Conservation (phyloP, 2,888 invertebrate genomes). For the Tridacna gigas region DNA sequence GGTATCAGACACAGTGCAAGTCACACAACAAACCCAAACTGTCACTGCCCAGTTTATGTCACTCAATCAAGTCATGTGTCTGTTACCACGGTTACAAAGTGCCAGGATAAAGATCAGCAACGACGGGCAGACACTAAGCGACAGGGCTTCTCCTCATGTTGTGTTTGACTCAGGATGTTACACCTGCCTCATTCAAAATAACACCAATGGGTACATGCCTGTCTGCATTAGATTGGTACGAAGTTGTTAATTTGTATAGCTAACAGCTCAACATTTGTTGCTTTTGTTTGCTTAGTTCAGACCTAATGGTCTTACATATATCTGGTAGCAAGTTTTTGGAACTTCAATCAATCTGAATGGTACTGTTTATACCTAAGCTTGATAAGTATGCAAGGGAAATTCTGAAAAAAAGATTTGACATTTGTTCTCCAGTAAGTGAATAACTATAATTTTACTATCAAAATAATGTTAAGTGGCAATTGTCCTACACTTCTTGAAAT, state of each 20-base stretch:
- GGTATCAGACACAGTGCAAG: conserved; percentile 45
- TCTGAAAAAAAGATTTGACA: too few relatives aligned
- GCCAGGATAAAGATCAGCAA: conserved; percentile 71
- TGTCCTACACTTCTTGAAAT: too few relatives aligned
- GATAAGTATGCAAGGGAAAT: too few relatives aligned
- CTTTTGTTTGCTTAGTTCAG: too few relatives aligned
- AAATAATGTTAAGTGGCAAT: too few relatives aligned
- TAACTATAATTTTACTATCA: too few relatives aligned
- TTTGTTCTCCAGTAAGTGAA: too few relatives aligned
- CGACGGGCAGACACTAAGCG: conserved; percentile 62
- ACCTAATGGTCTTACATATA: too few relatives aligned
- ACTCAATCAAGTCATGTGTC: conserved; percentile 71
- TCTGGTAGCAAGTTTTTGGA: too few relatives aligned
- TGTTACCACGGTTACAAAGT: conserved; percentile 64
- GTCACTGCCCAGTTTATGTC: conserved; percentile 64
- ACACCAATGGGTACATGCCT: conserved; percentile 23
- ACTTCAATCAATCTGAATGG: too few relatives aligned
- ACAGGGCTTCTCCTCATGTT: conserved; percentile 61
- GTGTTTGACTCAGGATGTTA: conserved; percentile 70
- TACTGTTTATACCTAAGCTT: too few relatives aligned
- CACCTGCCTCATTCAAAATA: conserved; percentile 62
- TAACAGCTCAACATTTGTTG: too few relatives aligned
- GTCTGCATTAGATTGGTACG: conserved; percentile 21
- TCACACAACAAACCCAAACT: conserved; percentile 44
- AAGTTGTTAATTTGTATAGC: not conserved